Evolutionary conservation across 1,140 invertebrate genomes (phyloP), one percentile per base, ranked within the genome.

Genomic region (Brachionus calyciflorus): DNA sequence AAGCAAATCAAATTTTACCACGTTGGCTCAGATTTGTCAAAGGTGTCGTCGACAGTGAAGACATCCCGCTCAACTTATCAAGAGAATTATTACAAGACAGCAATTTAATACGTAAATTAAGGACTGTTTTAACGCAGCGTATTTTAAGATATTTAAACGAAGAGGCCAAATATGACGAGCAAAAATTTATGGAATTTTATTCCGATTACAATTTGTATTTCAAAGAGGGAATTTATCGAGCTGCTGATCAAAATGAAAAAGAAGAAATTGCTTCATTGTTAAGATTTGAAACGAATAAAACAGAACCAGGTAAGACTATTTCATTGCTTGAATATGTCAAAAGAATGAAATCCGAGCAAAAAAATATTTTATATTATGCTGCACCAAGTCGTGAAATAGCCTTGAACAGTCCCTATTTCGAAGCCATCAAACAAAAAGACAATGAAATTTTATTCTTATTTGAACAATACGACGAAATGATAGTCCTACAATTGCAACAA

Each of bases 1-100:
- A 91, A 82, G 91, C 92, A 0, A 93, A 94, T 77, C 91, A 93
- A 81, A 89, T 98, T 78, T 84, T 98, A 77, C 94, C 94, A 0
- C 93, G 94, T 82, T 98, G 93, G 93, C 85, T 97, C 53, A 85
- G 94, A 80, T 98, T 97, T 85, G 85, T 96, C 1, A 96, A 93
- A 90, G 90, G 95, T 82, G 94, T 98, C 26, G 93, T 98, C 7
- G 95, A 98, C 86, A 96, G 93, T 5, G 95, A 98, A 87, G 95
- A 98, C 82, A 97, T 98, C 87, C 96, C 95, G 9, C 87, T 98
- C 19, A 98, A 98, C 89, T 87, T 98, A 48, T 96, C 93, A 81
- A 87, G 96, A 82, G 96, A 98, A 85, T 86, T 98, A 46, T 86
- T 98, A 14, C 96, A 98, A 85, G 95, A 97, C 81, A 94, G 92